Percentiles rank a stretch among this genome's conserved stretches.
Conservation (phyloP, 2,888 invertebrate species). For the Erebia palarica region DNA sequence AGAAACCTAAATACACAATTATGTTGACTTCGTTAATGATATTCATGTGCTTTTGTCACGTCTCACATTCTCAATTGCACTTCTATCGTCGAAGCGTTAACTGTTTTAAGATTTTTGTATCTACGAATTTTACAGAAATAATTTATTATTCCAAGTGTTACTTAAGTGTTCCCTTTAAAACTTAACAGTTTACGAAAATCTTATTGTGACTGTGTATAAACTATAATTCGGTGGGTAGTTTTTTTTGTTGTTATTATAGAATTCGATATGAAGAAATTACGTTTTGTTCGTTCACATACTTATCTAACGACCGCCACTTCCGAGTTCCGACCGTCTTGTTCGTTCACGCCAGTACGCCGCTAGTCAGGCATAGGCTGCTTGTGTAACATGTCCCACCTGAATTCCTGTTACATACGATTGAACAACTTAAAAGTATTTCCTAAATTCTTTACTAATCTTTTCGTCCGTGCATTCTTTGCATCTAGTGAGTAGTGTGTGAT, state of each 20-base stretch:
- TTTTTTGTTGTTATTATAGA: not conserved
- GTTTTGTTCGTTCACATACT: not conserved
- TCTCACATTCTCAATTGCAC: not conserved
- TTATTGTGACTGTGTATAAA: not conserved
- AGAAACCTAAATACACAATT: conserved; percentile 2
- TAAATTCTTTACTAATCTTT: not conserved
- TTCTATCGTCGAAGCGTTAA: not conserved
- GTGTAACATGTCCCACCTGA: no score
- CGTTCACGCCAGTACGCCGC: no score
- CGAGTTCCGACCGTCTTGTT: no score
- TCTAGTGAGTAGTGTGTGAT: not conserved
- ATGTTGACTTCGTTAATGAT: not conserved
- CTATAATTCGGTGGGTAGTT: not conserved
- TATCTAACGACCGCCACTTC: not conserved
- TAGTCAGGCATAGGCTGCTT: no score
- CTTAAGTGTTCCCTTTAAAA: not conserved
- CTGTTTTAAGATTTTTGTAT: not conserved
- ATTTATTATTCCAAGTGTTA: not conserved
- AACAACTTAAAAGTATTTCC: not conserved
- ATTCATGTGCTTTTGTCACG: conserved; percentile 7
- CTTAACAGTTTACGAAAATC: not conserved
- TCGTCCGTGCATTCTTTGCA: no score
- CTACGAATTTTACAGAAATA: not conserved
- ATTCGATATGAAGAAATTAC: not conserved
- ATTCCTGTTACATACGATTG: no score